Evolutionary conservation across 92 coral and sea anemone genomes (phyloP).

Genomic region (Epizoanthus stellaris): DNA sequence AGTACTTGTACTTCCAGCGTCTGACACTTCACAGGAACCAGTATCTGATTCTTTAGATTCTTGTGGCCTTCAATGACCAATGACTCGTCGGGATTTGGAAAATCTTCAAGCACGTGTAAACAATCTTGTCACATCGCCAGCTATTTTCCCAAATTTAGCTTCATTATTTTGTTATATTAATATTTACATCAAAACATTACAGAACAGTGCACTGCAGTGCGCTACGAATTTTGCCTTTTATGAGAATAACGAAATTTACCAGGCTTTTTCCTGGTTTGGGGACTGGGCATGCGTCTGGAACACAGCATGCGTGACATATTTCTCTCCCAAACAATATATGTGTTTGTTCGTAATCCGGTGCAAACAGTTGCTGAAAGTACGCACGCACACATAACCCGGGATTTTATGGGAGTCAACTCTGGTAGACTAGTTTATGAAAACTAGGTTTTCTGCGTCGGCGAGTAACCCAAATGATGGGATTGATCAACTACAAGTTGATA

Average conservation of each 20-base stretch:
- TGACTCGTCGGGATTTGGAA: neutral
- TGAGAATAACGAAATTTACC: neutral
- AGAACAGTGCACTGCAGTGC: too few relatives aligned
- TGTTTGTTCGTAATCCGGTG: too few relatives aligned
- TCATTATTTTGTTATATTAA: neutral
- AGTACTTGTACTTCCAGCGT: neutral
- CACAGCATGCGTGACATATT: neutral
- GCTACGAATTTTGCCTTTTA: neutral
- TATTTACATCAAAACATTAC: neutral
- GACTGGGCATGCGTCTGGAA: neutral
- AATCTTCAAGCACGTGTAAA: neutral
- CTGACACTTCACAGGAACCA: neutral
- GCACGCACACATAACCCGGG: too few relatives aligned
- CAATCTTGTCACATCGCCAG: neutral
- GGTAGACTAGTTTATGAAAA: too few relatives aligned
- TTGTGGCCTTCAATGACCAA: neutral
- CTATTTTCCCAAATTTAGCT: conserved; percentile 14
- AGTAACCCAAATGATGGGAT: too few relatives aligned
- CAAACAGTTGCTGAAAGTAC: too few relatives aligned
- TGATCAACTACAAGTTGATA: too few relatives aligned
- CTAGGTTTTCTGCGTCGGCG: too few relatives aligned
- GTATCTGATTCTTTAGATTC: neutral
- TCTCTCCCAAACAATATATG: too few relatives aligned
- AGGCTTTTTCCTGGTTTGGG: neutral
- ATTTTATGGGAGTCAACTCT: too few relatives aligned